Conservation (phyloP, 2,113 vertebrate genomes). For the Brachyhypopomus gauderio region DNA sequence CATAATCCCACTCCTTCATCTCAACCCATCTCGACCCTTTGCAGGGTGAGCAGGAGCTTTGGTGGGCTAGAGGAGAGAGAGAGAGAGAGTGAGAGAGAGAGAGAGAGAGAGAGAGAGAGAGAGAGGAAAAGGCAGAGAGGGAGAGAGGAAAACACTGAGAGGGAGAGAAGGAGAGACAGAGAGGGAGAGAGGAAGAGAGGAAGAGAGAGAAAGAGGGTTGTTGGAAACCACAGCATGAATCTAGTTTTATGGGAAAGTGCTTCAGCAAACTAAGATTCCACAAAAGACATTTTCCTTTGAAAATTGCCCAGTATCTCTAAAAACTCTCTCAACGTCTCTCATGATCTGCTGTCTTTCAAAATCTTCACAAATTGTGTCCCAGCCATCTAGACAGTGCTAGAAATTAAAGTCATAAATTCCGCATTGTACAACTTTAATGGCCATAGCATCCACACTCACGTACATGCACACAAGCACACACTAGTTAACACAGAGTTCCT, state of each 20-base stretch:
- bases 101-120: too few relatives aligned
- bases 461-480: slow-evolving; percentile 12
- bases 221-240: slow-evolving; percentile 50
- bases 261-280: slow-evolving; percentile 55
- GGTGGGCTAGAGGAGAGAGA: slow-evolving; percentile 16
- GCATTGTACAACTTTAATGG: background rate
- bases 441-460: background rate
- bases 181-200: slow-evolving; percentile 15
- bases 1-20: slow-evolving; percentile 31
- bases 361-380: background rate
- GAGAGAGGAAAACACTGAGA: too few relatives aligned
- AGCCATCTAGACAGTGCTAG: slow-evolving; percentile 17
- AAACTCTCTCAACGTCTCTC: background rate
- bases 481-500: background rate
- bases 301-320: background rate
- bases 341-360: background rate
- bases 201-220: slow-evolving; percentile 20
- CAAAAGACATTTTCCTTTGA: slow-evolving; percentile 44
- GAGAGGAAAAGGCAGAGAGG: too few relatives aligned
- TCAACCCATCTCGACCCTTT: slow-evolving; percentile 20
- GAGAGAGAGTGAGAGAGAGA: slow-evolving; percentile 17
- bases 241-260: slow-evolving; percentile 65
- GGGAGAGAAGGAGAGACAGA: background rate
- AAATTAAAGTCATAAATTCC: slow-evolving; percentile 32
- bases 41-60: slow-evolving; percentile 45